Percentiles rank a stretch among this genome's conserved stretches.
Evolutionary conservation across 2,113 vertebrate species (phyloP).

Genomic region (Chionomys nivalis): DNA sequence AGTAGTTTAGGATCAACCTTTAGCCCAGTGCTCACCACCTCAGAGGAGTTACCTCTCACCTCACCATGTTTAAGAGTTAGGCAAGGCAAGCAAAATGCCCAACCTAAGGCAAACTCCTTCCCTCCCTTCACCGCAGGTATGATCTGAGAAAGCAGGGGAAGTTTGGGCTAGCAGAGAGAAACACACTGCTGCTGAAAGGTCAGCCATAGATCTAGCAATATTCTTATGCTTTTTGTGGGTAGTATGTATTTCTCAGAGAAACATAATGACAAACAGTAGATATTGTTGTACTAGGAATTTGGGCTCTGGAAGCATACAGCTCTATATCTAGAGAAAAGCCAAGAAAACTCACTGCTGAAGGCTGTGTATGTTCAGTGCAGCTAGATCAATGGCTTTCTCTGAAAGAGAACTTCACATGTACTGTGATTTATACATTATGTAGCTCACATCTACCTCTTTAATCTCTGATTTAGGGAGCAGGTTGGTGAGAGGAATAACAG

Average conservation of each 20-base stretch:
- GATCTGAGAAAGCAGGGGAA: not conserved
- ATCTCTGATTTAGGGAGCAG: not conserved
- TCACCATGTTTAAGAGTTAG: not conserved
- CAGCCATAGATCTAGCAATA: not conserved
- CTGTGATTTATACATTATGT: no score
- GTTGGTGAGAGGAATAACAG: not conserved
- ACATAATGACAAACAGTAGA: not conserved
- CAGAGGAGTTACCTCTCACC: not conserved
- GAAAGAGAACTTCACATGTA: not conserved
- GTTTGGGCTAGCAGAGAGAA: not conserved
- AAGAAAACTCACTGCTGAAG: not conserved
- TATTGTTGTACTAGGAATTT: not conserved
- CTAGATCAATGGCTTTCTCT: not conserved
- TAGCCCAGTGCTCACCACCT: not conserved
- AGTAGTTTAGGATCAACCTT: not conserved
- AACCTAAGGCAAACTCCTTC: not conserved
- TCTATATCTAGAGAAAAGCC: not conserved
- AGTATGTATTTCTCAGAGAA: not conserved
- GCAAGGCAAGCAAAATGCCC: not conserved
- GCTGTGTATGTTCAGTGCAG: not conserved
- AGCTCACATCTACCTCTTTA: not conserved
- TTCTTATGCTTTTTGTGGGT: not conserved
- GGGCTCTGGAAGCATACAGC: not conserved
- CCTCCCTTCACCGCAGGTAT: not conserved
- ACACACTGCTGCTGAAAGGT: not conserved